Percentiles rank a stretch among this genome's conserved stretches.
These are phyloP conservation scores for Sipha flava DNA, from an alignment of 1,140 invertebrate species.

Conservation along the genomic window DNA sequence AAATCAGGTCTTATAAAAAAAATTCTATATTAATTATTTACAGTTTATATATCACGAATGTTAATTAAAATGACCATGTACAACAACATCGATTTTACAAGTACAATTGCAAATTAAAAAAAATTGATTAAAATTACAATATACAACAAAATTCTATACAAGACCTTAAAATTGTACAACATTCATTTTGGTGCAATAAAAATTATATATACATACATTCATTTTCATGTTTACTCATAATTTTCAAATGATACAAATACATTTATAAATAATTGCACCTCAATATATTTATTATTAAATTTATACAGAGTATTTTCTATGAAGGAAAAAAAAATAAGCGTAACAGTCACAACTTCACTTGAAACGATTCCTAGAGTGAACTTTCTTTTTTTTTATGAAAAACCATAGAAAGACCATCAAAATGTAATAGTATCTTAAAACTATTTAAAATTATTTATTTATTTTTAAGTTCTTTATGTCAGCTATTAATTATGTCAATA, in stretches of 20 bases:
- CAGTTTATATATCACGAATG: constrained; percentile 23
- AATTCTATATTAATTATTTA: constrained; percentile 25
- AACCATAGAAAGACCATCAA: background rate
- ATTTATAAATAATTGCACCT: constrained; percentile 18
- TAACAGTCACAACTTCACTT: constrained; percentile 27
- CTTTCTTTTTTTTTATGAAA: background rate
- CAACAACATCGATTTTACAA: constrained; percentile 23
- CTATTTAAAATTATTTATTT: constrained; percentile 13
- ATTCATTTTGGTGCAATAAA: constrained; percentile 17
- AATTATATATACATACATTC: background rate
- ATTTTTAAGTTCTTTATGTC: background rate
- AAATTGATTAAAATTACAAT: constrained; percentile 17
- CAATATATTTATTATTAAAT: constrained; percentile 13
- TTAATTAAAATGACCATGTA: constrained; percentile 30
- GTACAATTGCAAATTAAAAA: constrained; percentile 22
- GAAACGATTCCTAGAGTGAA: background rate
- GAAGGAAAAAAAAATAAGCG: constrained; percentile 27
- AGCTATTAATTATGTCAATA: constrained; percentile 25
- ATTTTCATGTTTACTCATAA: background rate
- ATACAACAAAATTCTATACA: constrained; percentile 21
- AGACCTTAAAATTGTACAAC: constrained; percentile 19
- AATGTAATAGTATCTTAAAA: background rate
- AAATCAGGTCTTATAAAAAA: background rate
- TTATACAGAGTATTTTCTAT: constrained; percentile 32
- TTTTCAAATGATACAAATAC: background rate